phyloP scores from a whole-genome alignment of 2,888 invertebrate species.

The Cremastinae sp. region DNA sequence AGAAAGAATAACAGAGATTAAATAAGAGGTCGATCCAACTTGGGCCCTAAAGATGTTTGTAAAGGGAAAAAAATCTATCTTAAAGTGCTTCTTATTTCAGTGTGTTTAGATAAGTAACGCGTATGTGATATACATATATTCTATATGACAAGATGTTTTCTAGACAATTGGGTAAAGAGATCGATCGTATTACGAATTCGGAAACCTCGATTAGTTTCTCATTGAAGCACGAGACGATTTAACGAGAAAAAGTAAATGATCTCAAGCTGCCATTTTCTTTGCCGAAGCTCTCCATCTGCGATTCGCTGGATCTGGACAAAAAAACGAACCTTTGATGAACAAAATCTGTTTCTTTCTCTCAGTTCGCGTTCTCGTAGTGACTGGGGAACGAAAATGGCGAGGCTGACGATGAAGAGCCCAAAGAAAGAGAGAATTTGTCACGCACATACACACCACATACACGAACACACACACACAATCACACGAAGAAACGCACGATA shows the following conservation, averaged over 20 bases:
- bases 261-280: constrained; percentile 56
- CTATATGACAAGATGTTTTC: constrained; percentile 78
- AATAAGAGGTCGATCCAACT: constrained; percentile 74
- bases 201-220: constrained; percentile 31
- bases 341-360: background rate
- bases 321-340: background rate
- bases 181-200: constrained; percentile 35
- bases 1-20: constrained; percentile 52
- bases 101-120: constrained; percentile 80
- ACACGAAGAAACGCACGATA: constrained; percentile 22
- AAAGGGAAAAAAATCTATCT: constrained; percentile 76
- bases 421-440: constrained; percentile 47
- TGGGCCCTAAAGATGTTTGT: constrained; percentile 77
- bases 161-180: constrained; percentile 68
- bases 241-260: constrained; percentile 39
- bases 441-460: constrained; percentile 43
- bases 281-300: constrained; percentile 3
- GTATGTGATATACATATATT: constrained; percentile 79
- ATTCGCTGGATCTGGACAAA: background rate
- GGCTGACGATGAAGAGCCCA: constrained; percentile 1
- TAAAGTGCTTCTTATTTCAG: constrained; percentile 81
- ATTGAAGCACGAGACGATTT: constrained; percentile 1
- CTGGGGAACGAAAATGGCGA: constrained; percentile 39
- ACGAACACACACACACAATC: constrained; percentile 18
- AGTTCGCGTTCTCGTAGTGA: background rate